phyloP scores from a whole-genome alignment of 2,797 vertebrate species.

The Lepus oiostolus region DNA sequence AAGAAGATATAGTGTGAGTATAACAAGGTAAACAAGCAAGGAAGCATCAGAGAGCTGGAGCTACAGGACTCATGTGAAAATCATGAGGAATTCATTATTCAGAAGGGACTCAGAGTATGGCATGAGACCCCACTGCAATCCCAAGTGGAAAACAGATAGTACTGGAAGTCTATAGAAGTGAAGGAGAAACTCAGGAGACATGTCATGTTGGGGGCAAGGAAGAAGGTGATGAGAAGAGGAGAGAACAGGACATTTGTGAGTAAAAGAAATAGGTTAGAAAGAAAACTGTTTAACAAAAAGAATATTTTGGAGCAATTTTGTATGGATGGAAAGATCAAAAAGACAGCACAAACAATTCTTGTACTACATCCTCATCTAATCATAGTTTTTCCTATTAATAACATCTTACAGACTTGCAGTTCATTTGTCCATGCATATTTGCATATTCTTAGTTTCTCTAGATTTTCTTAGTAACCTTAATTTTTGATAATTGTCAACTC shows the following conservation, averaged over 20 bases:
- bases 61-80: background rate
- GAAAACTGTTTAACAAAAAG: background rate
- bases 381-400: background rate
- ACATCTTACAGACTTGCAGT: background rate
- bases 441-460: background rate
- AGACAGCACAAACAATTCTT: background rate
- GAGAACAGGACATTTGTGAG: background rate
- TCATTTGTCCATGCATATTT: background rate
- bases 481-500: background rate
- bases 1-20: background rate
- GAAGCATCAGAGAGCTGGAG: background rate
- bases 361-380: background rate
- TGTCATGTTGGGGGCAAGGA: background rate
- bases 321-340: background rate
- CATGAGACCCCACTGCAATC: background rate
- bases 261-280: conserved; percentile 15
- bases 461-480: background rate
- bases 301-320: conserved; percentile 5
- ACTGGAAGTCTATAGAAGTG: background rate
- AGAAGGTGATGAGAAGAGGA: background rate
- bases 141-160: background rate
- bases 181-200: background rate
- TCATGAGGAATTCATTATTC: background rate
- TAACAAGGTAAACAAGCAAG: background rate
- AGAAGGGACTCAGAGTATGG: background rate